Percentiles rank a stretch among this genome's conserved stretches.
Conservation (phyloP, 2,113 vertebrate genomes). For the Thymallus thymallus region DNA sequence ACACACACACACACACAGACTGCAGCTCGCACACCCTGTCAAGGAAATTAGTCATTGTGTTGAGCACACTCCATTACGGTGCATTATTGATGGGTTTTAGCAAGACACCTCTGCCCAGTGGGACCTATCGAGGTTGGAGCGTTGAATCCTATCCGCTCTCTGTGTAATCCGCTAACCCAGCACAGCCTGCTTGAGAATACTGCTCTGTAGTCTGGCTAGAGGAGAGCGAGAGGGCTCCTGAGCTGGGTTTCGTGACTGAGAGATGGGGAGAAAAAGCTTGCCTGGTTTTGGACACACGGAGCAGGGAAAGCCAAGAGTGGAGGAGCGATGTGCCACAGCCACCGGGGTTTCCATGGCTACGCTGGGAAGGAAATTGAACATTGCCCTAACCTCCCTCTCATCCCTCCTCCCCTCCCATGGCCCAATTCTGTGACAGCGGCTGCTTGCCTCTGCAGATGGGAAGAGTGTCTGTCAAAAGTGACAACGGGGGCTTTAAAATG, state of each 20-base stretch:
- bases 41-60: constrained; percentile 6
- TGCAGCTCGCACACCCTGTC: neutral
- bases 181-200: no score
- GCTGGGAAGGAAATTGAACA: constrained; percentile 42
- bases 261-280: neutral
- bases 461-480: neutral
- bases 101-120: constrained; percentile 1
- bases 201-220: neutral
- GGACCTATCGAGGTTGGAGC: neutral
- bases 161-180: neutral
- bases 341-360: constrained; percentile 50
- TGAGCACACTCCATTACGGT: neutral
- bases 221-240: no score
- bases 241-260: no score
- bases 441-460: neutral
- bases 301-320: constrained; percentile 8
- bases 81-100: constrained; percentile 20
- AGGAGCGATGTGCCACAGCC: constrained; percentile 25
- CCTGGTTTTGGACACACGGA: neutral
- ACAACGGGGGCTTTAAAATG: neutral
- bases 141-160: no score
- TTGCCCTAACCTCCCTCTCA: neutral
- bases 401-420: neutral
- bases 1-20: neutral
- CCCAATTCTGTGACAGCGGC: no score